Conservation (phyloP, 2,888 invertebrate species). For the Dynastes maya region DNA sequence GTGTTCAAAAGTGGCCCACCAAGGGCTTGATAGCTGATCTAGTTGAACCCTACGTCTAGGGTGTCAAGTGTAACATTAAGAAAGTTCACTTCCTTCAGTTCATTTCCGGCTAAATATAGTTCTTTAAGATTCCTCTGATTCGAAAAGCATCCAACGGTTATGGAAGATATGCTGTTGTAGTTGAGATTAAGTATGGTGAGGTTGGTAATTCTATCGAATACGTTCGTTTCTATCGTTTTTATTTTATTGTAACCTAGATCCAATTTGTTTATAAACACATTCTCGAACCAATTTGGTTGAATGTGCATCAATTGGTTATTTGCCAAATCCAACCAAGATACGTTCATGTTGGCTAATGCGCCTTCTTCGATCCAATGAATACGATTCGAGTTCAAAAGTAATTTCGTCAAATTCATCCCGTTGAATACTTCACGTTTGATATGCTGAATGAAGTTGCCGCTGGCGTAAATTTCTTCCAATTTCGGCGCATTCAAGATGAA, state of each 20-base stretch:
- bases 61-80: background rate
- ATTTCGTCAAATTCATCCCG: slow-evolving; percentile 1
- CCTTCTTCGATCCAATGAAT: slow-evolving; percentile 1
- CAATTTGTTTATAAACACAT: background rate
- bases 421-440: slow-evolving; percentile 17
- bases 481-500: slow-evolving; percentile 10
- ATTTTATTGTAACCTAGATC: slow-evolving; percentile 21
- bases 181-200: slow-evolving; percentile 7
- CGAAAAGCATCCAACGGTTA: background rate
- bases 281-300: background rate
- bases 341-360: slow-evolving; percentile 10
- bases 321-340: background rate
- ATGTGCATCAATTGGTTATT: background rate
- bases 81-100: background rate
- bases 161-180: slow-evolving; percentile 2
- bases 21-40: background rate
- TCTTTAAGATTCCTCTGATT: background rate
- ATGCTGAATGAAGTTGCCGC: background rate
- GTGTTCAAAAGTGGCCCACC: too few species aligned
- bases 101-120: slow-evolving; percentile 10
- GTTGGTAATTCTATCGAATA: slow-evolving; percentile 12
- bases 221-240: background rate
- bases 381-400: background rate
- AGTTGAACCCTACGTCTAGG: slow-evolving; percentile 15
- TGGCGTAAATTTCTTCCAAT: slow-evolving; percentile 9